Evolutionary conservation across 2,113 vertebrate genomes (phyloP).

Genomic region (Sterna hirundo): DNA sequence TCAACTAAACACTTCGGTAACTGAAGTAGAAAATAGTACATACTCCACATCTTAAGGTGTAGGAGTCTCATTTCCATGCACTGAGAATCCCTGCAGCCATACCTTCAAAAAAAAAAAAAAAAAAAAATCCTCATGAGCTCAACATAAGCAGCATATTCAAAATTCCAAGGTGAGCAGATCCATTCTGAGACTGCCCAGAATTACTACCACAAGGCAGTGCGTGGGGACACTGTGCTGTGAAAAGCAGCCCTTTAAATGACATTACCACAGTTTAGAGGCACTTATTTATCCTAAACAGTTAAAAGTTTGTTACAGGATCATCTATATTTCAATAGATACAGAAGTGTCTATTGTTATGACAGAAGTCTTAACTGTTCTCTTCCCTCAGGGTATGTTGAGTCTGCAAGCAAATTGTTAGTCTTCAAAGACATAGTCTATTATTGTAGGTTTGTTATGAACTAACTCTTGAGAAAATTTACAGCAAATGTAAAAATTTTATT

Average conservation of each 20-base stretch:
- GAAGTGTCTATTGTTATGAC: not conserved
- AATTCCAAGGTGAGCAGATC: not conserved
- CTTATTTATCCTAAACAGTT: not conserved
- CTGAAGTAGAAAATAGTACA: not conserved
- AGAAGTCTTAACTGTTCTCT: not conserved
- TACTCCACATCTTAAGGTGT: not conserved
- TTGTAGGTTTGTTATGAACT: slow-evolving; percentile 4
- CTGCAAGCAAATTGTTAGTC: not conserved
- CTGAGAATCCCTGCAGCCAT: not conserved
- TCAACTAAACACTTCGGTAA: not conserved
- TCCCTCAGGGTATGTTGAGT: slow-evolving; percentile 5
- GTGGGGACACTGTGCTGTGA: not conserved
- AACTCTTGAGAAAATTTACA: slow-evolving; percentile 37
- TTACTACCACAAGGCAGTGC: not conserved
- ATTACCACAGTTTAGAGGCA: not conserved
- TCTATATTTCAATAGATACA: not conserved
- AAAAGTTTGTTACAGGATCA: not conserved
- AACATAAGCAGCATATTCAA: not conserved
- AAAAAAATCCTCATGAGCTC: not conserved
- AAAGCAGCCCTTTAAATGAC: not conserved
- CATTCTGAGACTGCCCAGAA: not conserved
- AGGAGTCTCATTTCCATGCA: not conserved
- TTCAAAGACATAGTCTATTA: slow-evolving; percentile 3
- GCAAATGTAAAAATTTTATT: not conserved
- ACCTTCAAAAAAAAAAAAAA: not conserved